A percentile compares a stretch with the other conserved stretches of the same genome.
These are phyloP conservation scores for Ophioninae sp. DNA, from an alignment of 2,888 invertebrate genomes.

Conservation along the genomic window DNA sequence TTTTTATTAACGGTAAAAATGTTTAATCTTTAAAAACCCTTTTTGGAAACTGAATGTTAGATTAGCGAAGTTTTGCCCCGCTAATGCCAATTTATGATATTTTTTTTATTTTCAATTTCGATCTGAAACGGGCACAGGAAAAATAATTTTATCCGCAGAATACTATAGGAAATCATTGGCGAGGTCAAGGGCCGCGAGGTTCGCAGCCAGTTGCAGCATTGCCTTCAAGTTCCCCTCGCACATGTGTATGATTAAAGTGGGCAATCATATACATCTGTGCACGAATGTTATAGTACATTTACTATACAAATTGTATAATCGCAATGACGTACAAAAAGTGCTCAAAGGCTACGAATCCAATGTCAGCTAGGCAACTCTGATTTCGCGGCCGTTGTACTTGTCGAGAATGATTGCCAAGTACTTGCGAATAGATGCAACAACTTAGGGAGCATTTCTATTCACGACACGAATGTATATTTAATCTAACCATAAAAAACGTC, in stretches of 20 bases:
- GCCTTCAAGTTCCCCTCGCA: background rate
- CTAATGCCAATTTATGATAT: background rate
- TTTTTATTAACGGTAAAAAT: too few species aligned
- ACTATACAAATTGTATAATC: constrained; percentile 59
- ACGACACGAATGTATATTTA: constrained; percentile 21
- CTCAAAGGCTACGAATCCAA: background rate
- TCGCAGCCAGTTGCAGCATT: background rate
- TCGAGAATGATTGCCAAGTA: constrained; percentile 31
- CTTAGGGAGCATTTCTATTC: constrained; percentile 32
- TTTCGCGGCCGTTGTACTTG: background rate
- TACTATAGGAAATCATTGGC: background rate
- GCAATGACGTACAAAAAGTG: constrained; percentile 40
- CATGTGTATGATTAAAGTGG: constrained; percentile 52
- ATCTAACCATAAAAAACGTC: background rate
- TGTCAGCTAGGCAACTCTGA: constrained; percentile 16
- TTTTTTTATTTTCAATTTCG: background rate
- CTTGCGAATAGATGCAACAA: constrained; percentile 22
- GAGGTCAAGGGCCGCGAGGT: background rate
- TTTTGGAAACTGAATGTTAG: too few species aligned
- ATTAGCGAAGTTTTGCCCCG: too few species aligned
- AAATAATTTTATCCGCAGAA: background rate
- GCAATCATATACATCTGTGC: constrained; percentile 62
- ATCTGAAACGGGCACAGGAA: background rate
- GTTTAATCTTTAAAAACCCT: background rate
- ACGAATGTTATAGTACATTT: constrained; percentile 52